Conservation (phyloP, 1,140 invertebrate genomes). For the Leptinotarsa undecemlineata region DNA sequence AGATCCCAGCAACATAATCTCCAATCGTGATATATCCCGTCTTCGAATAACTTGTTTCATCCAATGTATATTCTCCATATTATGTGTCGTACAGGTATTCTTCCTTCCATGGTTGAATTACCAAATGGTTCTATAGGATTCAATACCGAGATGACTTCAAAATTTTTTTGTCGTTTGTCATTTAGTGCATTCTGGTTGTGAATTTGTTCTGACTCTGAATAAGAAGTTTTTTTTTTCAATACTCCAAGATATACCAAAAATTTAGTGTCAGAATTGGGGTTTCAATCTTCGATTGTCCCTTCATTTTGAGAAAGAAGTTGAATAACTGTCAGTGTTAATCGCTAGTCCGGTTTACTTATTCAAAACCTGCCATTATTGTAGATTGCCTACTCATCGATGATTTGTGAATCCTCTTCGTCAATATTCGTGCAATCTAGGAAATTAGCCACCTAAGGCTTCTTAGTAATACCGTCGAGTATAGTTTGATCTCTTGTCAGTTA, state of each 20-base stretch:
- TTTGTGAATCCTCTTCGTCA: background rate
- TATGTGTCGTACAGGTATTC: background rate
- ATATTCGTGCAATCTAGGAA: background rate
- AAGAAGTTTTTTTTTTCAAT: background rate
- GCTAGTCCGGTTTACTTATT: background rate
- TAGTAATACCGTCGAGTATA: background rate
- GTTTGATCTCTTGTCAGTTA: background rate
- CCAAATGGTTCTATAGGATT: background rate
- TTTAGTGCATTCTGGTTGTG: background rate
- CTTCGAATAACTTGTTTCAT: background rate
- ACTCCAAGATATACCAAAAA: background rate
- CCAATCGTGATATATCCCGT: background rate
- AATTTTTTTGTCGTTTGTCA: background rate
- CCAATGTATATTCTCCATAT: background rate
- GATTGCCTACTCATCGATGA: background rate
- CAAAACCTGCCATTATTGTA: background rate
- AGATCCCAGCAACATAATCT: background rate
- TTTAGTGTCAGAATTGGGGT: background rate
- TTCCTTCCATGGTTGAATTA: background rate
- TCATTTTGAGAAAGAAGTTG: background rate
- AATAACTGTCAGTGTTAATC: background rate
- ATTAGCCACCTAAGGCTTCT: background rate
- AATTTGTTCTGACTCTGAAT: background rate
- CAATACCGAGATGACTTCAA: background rate
- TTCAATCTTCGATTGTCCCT: background rate